These are phyloP conservation scores for Oreochromis aureus DNA, from an alignment of 2,113 vertebrate species.

Conservation along the genomic window DNA sequence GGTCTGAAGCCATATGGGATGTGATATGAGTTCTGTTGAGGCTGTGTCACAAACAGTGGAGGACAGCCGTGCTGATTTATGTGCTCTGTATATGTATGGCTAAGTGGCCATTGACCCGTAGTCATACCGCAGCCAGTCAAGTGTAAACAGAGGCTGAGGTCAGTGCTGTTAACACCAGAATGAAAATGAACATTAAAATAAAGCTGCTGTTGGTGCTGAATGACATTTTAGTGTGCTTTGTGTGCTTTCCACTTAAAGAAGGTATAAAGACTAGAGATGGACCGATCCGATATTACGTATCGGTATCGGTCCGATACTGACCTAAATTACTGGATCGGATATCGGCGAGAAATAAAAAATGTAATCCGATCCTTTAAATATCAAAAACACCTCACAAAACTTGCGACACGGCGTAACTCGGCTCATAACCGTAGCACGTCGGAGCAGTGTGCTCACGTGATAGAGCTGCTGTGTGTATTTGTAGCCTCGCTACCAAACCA, in stretches of 20 bases:
- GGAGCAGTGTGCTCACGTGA: no score
- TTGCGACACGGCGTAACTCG: no score
- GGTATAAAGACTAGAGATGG: background rate
- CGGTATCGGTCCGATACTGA: no score
- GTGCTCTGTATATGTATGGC: background rate
- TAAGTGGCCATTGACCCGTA: background rate
- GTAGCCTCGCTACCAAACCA: no score
- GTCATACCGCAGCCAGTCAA: background rate
- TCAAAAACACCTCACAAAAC: no score
- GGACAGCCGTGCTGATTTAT: background rate
- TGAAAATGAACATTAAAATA: background rate
- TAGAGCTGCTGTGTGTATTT: no score
- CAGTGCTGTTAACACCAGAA: background rate
- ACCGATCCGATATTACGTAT: no score
- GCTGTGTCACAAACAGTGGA: background rate
- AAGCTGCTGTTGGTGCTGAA: background rate
- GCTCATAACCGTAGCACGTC: no score
- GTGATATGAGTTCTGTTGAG: slow-evolving; percentile 6
- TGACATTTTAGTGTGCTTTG: background rate
- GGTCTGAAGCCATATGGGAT: slow-evolving; percentile 3
- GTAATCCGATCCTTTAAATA: no score
- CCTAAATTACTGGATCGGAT: no score
- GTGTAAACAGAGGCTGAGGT: background rate
- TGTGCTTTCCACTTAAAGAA: background rate
- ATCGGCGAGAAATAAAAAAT: no score